Percentiles rank a stretch among this genome's conserved stretches.
Conservation (phyloP, 2,888 invertebrate species). For the Diabrotica balteata region DNA sequence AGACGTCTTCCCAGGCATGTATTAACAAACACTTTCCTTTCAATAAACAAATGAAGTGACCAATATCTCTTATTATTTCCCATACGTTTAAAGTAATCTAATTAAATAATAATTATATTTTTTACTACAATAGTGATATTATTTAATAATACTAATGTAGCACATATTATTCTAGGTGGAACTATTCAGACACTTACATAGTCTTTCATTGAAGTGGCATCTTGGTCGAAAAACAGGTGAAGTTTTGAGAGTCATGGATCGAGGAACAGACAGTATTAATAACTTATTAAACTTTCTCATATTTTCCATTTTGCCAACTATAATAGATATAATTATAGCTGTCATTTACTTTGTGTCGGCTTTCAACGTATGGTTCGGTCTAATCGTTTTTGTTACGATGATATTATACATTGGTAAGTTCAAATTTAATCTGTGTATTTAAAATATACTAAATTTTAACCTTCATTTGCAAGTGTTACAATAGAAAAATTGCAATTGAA, state of each 20-base stretch:
- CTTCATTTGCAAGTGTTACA: too few relatives aligned
- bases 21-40: too few relatives aligned
- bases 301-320: conserved; percentile 92
- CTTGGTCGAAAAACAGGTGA: conserved; percentile 95
- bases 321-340: conserved; percentile 92
- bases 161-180: conserved; percentile 67
- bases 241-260: conserved; percentile 94
- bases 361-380: conserved; percentile 94
- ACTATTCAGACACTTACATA: conserved; percentile 87
- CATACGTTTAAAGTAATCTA: too few relatives aligned
- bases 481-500: too few relatives aligned
- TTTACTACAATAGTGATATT: too few relatives aligned
- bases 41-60: too few relatives aligned
- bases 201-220: conserved; percentile 94
- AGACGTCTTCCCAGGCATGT: too few relatives aligned
- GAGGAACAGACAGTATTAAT: conserved; percentile 96
- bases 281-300: conserved; percentile 90
- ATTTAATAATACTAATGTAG: too few relatives aligned
- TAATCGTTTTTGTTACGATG: conserved; percentile 96
- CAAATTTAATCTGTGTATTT: too few relatives aligned
- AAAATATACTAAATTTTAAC: too few relatives aligned
- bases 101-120: too few relatives aligned
- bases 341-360: conserved; percentile 85
- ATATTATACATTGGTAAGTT: conserved; percentile 84
- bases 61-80: too few relatives aligned